Conservation (phyloP, 2,888 invertebrate species). For the Lycia hirtaria region DNA sequence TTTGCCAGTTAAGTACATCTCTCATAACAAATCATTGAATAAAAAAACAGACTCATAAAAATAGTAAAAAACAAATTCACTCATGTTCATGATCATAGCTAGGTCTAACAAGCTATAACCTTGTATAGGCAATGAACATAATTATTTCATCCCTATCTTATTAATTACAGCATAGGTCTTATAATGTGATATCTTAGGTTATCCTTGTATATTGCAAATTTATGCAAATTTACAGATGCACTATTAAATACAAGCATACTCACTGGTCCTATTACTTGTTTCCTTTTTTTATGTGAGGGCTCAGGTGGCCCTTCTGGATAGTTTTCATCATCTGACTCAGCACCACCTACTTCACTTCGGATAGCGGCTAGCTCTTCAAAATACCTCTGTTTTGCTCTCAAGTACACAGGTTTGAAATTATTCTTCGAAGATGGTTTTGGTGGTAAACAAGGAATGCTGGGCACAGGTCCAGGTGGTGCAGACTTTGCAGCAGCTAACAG, state of each 20-base stretch:
- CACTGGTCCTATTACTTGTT: constrained; percentile 54
- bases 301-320: constrained; percentile 89
- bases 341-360: constrained; percentile 88
- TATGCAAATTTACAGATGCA: too few species aligned
- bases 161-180: too few species aligned
- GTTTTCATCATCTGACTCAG: constrained; percentile 92
- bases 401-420: constrained; percentile 80
- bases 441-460: constrained; percentile 71
- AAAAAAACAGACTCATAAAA: too few species aligned
- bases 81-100: too few species aligned
- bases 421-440: constrained; percentile 68
- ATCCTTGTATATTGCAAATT: too few species aligned
- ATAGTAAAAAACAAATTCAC: too few species aligned
- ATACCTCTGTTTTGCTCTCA: constrained; percentile 82
- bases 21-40: too few species aligned
- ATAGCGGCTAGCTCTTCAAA: constrained; percentile 90
- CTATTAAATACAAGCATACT: constrained; percentile 24
- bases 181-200: neutral
- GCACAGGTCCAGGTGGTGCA: constrained; percentile 87
- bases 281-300: constrained; percentile 85
- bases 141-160: too few species aligned
- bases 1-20: too few species aligned
- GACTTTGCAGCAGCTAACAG: constrained; percentile 88
- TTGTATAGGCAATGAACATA: too few species aligned
- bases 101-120: too few species aligned